Evolutionary conservation across 1,140 invertebrate genomes (phyloP), one percentile per base, ranked within the genome.

Genomic region (Eubasilissa regina): DNA sequence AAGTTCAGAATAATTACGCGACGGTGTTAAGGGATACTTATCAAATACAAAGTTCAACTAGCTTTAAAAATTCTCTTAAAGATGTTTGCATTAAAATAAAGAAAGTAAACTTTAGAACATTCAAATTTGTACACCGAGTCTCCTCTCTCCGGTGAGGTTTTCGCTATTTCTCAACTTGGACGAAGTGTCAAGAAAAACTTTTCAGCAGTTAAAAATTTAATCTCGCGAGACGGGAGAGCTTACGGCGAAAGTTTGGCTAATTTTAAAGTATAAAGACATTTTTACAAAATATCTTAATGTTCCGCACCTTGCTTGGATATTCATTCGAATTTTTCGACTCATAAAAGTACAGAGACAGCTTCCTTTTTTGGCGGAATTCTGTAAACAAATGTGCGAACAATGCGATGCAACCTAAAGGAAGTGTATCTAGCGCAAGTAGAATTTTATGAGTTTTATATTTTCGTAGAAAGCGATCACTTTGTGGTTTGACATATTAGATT

Each of bases 231-330:
- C 78, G 17, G 53, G 47, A 51, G 60, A 78, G 68, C 55, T 78
- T 73, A 78, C 53, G 48, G 75, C 43, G 21, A 70, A 82, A 82
- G 58, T 82, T 82, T 82, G 56, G 79, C 78, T 78, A 80, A 73
- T 82, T 80, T 78, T 75, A 82, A 70, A 77, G 78, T 79, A 74
- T 80, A 82, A 82, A 80, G 81, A 82, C 81, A 82, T 80, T 82
- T 82, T 82, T 82, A 82, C 81, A 75, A 82, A 82, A 80, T 82
- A 79, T 82, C 79, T 80, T 82, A 80, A 82, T 66, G 78, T 62
- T 80, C 44, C 47, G 17, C 77, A 68, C 79, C 79, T 53, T 58
- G 66, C 74, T 74, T 77, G 43, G 75, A 77, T 77, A 80, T 82
- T 82, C 79, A 82, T 78, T 51, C 58, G 15, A 74, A 53, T 77